Evolutionary conservation across 2,888 invertebrate genomes (phyloP), one percentile per base, ranked within the genome.

Genomic region (Heliconius cydno): DNA sequence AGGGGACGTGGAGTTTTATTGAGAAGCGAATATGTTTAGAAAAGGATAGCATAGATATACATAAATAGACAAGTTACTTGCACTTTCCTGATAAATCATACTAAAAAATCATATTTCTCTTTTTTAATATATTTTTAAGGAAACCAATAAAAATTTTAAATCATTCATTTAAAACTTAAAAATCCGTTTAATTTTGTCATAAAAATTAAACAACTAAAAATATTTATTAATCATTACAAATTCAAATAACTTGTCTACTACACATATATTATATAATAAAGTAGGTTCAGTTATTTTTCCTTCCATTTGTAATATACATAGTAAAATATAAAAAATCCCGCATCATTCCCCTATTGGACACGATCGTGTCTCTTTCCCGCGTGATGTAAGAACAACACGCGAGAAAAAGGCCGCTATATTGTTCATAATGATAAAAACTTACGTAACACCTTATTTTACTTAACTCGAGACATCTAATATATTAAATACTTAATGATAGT

Each of bases 281-380:
- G 88, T 90, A 91, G 91, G 92, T 91, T 92, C 90, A 91, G 91
- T 93, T 89, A 70, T 25, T 46, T 70, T 70, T 92, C 92, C 91
- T 92, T 92, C 91, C 91, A 92, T 94, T 92, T 92, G 91, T 60
- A 60, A 60, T 60, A 60, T n/a, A n/a, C n/a, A 60, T 94, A 93
- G 91, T 94, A 94, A 94, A 94, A 94, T 94, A 94, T 94, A 92
- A 94, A 94, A 94, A 94, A 93, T 87, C 88, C 91, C 91, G 87
- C 91, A 92, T 90, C 92, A 90, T 91, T 92, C 92, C 94, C 93
- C 93, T 91, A 92, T 92, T 92, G 94, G 94, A 94, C 94, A 91
- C 90, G 92, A 91, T 87, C 88, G 84, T 81, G 80, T 84, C 84
- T 89, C 88, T 85, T 88, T 77, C 83, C 88, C 88, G 86, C 90